Evolutionary conservation across 2,888 invertebrate species (phyloP), one percentile per base, ranked within the genome.

Genomic region (Hipparchia sbordonii): DNA sequence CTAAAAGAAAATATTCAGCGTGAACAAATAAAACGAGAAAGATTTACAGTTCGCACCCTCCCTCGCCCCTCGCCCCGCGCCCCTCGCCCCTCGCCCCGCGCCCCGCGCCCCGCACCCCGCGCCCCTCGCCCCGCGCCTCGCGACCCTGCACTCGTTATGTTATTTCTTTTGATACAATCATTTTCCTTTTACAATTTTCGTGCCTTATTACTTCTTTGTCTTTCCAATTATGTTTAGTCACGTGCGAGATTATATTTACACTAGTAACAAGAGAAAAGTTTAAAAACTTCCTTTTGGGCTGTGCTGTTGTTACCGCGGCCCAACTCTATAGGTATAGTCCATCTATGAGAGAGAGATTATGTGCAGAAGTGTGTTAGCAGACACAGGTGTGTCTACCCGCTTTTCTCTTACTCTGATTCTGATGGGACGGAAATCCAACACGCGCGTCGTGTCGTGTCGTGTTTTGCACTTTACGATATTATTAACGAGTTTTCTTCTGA

Each of bases 151-250:
- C 48, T 63, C 63, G 63, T 63, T 67, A 67, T 13, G 56, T 67
- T 56, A 54, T 66, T 59, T 57, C 57, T 57, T 57, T 56, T 57
- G 13, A 57, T 67, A 57, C 67, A 67, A 67, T 67, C 39, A 67
- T 67, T 67, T 67, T 57, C 67, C 23, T 67, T 57, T 57, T 57
- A 57, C 63, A 63, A 63, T 46, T 63, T 46, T 61, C n/a, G 12
- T 33, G 57, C 45, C 57, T 57, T 48, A 57, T 23, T 57, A 57
- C 23, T 67, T 57, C 67, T 57, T 67, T 59, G 57, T 67, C 57
- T 67, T 23, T 46, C 23, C 8, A 54, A 66, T 66, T 54, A 54
- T 54, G n/a, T 66, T 66, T 54, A 2, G 54, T 66, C 66, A 66
- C 66, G 66, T 54, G n/a, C 54, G 39, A 10, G 63, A 63, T 39